Percentiles rank a stretch among this genome's conserved stretches.
phyloP scores from a whole-genome alignment of 2,888 invertebrate species.

The Doris montereyensis region DNA sequence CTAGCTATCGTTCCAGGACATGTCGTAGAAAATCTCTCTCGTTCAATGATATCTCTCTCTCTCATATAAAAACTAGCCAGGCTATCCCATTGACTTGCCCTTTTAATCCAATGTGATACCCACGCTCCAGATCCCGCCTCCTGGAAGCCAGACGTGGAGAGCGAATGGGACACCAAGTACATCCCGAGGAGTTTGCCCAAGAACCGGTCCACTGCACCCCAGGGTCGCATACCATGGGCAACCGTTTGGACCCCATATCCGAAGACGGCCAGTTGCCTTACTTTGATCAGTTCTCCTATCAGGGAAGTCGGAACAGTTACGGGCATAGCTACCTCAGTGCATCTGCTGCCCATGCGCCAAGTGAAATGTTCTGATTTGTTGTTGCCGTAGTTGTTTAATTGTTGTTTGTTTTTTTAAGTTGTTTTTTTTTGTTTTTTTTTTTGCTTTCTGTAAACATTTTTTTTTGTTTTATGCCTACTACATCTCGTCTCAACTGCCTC shows the following conservation, averaged over 20 bases:
- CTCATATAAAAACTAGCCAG: too few relatives aligned
- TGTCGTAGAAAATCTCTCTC: too few relatives aligned
- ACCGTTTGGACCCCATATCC: conserved; percentile 65
- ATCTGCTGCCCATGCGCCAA: conserved; percentile 45
- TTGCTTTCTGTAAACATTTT: too few relatives aligned
- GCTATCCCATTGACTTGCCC: too few relatives aligned
- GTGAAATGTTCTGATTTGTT: conserved; percentile 41
- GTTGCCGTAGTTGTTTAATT: not conserved
- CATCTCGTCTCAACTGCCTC: too few relatives aligned
- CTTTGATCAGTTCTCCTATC: conserved; percentile 85
- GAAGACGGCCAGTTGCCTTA: conserved; percentile 79
- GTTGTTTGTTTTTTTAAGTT: too few relatives aligned
- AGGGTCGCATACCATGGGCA: conserved; percentile 76
- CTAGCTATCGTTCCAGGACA: too few relatives aligned
- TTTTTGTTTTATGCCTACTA: too few relatives aligned
- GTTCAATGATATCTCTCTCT: too few relatives aligned
- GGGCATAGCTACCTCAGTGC: conserved; percentile 63
- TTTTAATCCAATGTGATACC: too few relatives aligned
- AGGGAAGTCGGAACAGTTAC: conserved; percentile 68
- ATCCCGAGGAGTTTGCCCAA: conserved; percentile 71
- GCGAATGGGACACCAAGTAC: conserved; percentile 85
- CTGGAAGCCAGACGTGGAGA: conserved; percentile 81
- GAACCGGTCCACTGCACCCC: conserved; percentile 97
- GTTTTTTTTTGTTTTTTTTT: too few relatives aligned
- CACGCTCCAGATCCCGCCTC: conserved; percentile 87